Evolutionary conservation across 2,797 vertebrate species (phyloP).

Genomic region (Remorina albescens): DNA sequence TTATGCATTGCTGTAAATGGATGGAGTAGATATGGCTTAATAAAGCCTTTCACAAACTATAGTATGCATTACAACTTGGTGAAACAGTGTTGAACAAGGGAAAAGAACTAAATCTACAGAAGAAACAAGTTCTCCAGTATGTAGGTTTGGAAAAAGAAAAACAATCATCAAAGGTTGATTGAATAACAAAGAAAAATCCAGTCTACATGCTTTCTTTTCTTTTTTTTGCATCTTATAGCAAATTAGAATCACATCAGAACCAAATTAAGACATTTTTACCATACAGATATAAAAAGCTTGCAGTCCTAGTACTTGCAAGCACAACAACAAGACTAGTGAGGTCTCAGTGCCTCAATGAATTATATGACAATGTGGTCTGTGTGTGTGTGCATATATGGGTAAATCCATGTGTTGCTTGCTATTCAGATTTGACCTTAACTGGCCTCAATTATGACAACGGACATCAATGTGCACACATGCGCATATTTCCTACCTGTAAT

Average conservation of each 20-base stretch:
- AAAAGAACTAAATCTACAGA: neutral
- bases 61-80: neutral
- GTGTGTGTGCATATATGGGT: neutral
- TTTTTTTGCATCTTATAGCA: constrained; percentile 20
- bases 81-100: neutral
- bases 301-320: neutral
- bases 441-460: constrained; percentile 24
- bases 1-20: constrained; percentile 20
- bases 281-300: too few species aligned
- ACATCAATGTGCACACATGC: neutral
- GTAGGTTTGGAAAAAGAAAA: too few species aligned
- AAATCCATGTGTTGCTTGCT: constrained; percentile 1
- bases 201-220: constrained; percentile 13
- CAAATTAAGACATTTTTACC: constrained; percentile 2
- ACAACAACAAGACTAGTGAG: neutral
- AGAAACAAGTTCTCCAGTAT: too few species aligned
- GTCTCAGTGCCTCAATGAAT: neutral
- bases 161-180: too few species aligned
- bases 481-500: neutral
- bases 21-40: constrained; percentile 12
- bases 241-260: constrained; percentile 6
- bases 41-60: neutral
- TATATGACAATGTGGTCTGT: neutral
- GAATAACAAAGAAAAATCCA: too few species aligned
- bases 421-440: constrained; percentile 17